Percentiles rank a stretch among this genome's conserved stretches.
Evolutionary conservation across 2,797 vertebrate genomes (phyloP).

Genomic region (Phataginus tricuspis): DNA sequence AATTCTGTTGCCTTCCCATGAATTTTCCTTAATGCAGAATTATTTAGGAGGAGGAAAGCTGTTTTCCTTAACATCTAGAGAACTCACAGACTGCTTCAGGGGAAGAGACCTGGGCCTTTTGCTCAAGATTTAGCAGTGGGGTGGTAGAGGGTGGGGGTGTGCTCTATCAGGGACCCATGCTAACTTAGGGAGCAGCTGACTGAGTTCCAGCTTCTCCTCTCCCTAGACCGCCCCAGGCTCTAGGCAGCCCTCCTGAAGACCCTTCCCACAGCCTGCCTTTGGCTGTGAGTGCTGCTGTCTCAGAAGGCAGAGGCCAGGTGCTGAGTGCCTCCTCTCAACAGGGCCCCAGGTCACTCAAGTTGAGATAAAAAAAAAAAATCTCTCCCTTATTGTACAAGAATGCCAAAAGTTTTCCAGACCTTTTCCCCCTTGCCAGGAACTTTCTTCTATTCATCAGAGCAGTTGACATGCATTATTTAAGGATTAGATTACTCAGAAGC

Average conservation of each 20-base stretch:
- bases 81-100: background rate
- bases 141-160: background rate
- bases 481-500: background rate
- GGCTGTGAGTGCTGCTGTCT: background rate
- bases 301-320: background rate
- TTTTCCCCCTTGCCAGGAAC: background rate
- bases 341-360: background rate
- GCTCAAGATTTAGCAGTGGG: background rate
- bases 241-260: background rate
- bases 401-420: background rate
- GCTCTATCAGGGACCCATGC: background rate
- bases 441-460: background rate
- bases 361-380: background rate
- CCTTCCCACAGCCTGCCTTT: background rate
- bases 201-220: background rate
- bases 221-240: background rate
- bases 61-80: background rate
- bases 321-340: background rate
- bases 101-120: background rate
- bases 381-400: background rate
- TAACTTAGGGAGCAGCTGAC: background rate
- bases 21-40: background rate
- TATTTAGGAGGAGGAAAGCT: background rate
- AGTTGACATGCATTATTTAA: background rate
- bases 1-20: background rate